Percentiles rank a stretch among this genome's conserved stretches.
phyloP scores from a whole-genome alignment of 2,888 invertebrate genomes.

The Eupithecia abbreviata region DNA sequence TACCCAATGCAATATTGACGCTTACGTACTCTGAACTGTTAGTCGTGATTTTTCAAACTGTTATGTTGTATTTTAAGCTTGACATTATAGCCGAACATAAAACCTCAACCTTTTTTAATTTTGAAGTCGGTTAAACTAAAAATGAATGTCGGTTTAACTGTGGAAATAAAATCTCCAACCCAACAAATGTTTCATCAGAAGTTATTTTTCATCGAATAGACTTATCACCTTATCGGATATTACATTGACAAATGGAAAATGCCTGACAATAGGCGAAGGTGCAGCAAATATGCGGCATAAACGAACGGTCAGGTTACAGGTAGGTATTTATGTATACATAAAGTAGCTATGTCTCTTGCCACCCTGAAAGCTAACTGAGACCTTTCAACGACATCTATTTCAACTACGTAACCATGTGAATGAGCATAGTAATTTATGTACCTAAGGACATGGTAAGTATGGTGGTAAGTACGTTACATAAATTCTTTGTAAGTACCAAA shows the following conservation, averaged over 20 bases:
- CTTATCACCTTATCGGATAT: constrained; percentile 46
- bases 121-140: constrained; percentile 43
- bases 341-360: not conserved
- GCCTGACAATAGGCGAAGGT: constrained; percentile 61
- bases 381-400: not conserved
- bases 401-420: too few relatives aligned
- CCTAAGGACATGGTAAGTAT: too few relatives aligned
- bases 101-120: too few relatives aligned
- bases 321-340: constrained; percentile 13
- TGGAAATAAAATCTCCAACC: constrained; percentile 51
- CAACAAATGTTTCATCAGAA: constrained; percentile 66
- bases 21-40: not conserved
- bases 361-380: not conserved
- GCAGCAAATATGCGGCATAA: constrained; percentile 56
- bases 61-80: too few relatives aligned
- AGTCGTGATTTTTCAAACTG: too few relatives aligned
- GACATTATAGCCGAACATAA: too few relatives aligned
- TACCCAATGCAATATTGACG: not conserved
- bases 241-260: constrained; percentile 49
- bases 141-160: constrained; percentile 48
- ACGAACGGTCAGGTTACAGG: constrained; percentile 53
- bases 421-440: too few relatives aligned
- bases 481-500: too few relatives aligned
- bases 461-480: too few relatives aligned
- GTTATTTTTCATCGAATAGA: constrained; percentile 54